Conservation (phyloP, 2,797 vertebrate genomes). For the Sebastes alutus region DNA sequence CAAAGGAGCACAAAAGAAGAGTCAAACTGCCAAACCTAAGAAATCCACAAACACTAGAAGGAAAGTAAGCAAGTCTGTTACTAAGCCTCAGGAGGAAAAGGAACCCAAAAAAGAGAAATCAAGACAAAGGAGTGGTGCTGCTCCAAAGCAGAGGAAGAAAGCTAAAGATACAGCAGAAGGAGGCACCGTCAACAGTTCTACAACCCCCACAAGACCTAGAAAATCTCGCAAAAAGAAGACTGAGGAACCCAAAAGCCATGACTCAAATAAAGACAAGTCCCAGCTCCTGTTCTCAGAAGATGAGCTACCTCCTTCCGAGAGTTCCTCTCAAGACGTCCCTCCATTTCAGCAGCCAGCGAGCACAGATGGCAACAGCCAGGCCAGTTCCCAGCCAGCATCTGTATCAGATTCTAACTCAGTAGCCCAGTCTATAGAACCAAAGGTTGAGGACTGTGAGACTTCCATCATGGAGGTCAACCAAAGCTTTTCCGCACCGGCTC, state of each 20-base stretch:
- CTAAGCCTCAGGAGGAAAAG: conserved; percentile 72
- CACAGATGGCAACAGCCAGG: conserved; percentile 11
- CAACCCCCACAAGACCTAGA: conserved; percentile 63
- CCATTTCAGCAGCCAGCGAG: conserved; percentile 74
- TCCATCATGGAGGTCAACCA: conserved; percentile 71
- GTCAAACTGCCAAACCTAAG: conserved; percentile 83
- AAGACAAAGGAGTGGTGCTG: conserved; percentile 74
- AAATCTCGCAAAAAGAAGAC: conserved; percentile 72
- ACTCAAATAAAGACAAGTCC: conserved; percentile 57
- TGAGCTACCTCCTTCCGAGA: conserved; percentile 69
- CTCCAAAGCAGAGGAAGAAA: conserved; percentile 79
- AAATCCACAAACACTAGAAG: conserved; percentile 75
- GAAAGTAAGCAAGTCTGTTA: conserved; percentile 72
- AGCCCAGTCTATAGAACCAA: conserved; percentile 75
- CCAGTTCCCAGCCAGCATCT: conserved; percentile 65
- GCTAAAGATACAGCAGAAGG: conserved; percentile 54
- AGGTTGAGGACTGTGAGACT: conserved; percentile 79
- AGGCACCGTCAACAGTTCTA: conserved; percentile 53
- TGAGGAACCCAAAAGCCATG: conserved; percentile 67
- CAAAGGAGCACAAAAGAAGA: conserved; percentile 78
- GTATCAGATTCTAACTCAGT: conserved; percentile 66
- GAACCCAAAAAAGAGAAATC: conserved; percentile 79
- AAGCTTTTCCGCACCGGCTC: conserved; percentile 17
- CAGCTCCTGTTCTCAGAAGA: conserved; percentile 77
- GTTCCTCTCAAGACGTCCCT: conserved; percentile 76